Base-by-base conservation (phyloP, 2,113 vertebrate species). In the Burhinus oedicnemus region DNA sequence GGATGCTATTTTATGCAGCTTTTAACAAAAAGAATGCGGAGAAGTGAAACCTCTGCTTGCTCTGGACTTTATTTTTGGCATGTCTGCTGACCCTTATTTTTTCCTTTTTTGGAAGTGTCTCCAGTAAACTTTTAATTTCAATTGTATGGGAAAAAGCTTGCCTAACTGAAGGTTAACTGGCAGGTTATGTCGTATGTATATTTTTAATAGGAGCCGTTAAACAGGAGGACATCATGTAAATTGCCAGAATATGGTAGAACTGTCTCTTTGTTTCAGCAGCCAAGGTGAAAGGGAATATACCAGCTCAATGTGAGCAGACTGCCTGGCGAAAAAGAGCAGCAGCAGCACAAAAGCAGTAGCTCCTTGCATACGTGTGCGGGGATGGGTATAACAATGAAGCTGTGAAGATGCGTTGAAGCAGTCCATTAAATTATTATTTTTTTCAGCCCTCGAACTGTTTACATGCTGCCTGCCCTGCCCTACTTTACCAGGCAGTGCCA, bases 361-460 rank as follows among this genome's bases (percentile, higher is more conserved):
- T 95, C 44, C 64, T n/a, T 2, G 32, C 12, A 6, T 77, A 22
- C 12, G 8, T 38, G 30, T 29, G 62, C 8, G 15, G 71, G 89
- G 78, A 91, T 55, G 90, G 87, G 42, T 70, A 62, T 64, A 62
- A 89, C 77, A 76, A 90, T 93, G 87, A 97, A 97, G 65, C 96
- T 97, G 97, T 97, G 94, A 98, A 97, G 71, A 93, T 92, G 87
- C 94, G 81, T 92, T 4, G 74, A 96, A 97, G 85, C 90, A 97
- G 83, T 95, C 88, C 83, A 66, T 97, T 96, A 96, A 97, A 89
- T 96, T 97, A 97, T 97, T 96, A 45, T 34, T 90, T 87, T 97
- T 96, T 94, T 34, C 79, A 90, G 21, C 66, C 93, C 65, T 89
- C 29, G 77, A 97, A 96, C 65, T 83, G 72, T 95, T 97, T 89